A percentile compares a stretch with the other conserved stretches of the same genome.
phyloP scores from a whole-genome alignment of 1,140 invertebrate genomes.

The Drosophila nebulosa region DNA sequence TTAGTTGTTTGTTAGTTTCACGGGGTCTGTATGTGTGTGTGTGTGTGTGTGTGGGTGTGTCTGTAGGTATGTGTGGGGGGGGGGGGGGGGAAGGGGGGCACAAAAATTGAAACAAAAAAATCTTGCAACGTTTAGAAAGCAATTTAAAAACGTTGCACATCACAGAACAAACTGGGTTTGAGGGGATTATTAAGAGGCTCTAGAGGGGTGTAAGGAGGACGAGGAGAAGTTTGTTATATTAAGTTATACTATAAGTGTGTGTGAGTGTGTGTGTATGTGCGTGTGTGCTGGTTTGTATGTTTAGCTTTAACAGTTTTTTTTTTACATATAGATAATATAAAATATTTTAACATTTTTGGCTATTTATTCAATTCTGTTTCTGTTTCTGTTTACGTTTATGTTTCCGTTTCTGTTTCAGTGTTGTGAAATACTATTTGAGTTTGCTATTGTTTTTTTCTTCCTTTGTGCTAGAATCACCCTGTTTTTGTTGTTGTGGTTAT shows the following conservation, averaged over 20 bases:
- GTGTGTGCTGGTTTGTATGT: neutral
- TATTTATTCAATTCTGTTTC: constrained; percentile 38
- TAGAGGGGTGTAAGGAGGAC: too few relatives aligned
- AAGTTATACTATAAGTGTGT: neutral
- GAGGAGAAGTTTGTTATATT: neutral
- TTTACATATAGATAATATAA: constrained; percentile 24
- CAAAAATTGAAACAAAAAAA: constrained; percentile 45
- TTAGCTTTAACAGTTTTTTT: constrained; percentile 1
- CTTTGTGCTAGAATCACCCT: constrained; percentile 33
- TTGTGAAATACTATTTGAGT: constrained; percentile 46
- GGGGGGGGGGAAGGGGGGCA: constrained; percentile 10
- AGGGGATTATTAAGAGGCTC: neutral
- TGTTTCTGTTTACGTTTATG: too few relatives aligned
- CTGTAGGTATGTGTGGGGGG: neutral
- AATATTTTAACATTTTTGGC: constrained; percentile 40
- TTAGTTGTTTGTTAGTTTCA: neutral
- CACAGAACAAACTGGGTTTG: constrained; percentile 75
- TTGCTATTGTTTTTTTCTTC: constrained; percentile 3
- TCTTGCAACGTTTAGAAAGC: constrained; percentile 58
- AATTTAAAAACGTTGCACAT: constrained; percentile 47
- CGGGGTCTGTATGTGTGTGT: neutral
- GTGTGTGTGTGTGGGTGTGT: constrained; percentile 2
- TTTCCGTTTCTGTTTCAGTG: neutral
- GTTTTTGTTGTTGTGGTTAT: constrained; percentile 13
- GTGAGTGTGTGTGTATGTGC: neutral